Evolutionary conservation across 2,113 vertebrate species (phyloP), one percentile per base, ranked within the genome.

Genomic region (Ailuropoda melanoleuca): DNA sequence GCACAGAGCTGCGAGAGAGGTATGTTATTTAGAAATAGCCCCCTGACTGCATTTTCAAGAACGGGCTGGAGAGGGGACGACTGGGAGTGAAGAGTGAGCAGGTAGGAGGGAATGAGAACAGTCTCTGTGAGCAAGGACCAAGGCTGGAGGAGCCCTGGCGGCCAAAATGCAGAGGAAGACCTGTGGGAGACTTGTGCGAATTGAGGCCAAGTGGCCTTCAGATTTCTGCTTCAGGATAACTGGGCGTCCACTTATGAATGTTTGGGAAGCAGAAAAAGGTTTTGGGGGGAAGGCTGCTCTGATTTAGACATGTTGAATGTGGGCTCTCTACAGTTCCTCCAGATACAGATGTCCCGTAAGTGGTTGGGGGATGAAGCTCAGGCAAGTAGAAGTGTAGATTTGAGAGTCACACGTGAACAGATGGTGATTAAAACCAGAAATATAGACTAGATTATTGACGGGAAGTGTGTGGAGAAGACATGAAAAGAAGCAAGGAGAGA

Each of bases 401-500:
- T 88, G 29, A 60, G 64, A 53, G 64, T 77, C 64, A 14, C 34
- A 62, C 43, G 8, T 43, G 23, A 90, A 2, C 85, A 77, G 82
- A 1, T 92, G 78, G 43, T 86, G 72, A 86, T 50, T 80, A 84
- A 74, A 72, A 39, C 43, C 24, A 66, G 26, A 5, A 78, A 29
- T 81, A 46, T 66, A 85, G 78, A 29, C 58, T 55, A 60, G 34
- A 75, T 81, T 92, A 56, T 93, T 81, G 62, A 92, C 50, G 18
- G 58, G 53, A 90, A 64, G 34, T 90, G 6, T 93, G 23, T 78
- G 24, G n/a, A 93, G 31, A 72, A 72, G 34, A 93, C 64, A 82
- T 58, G 53, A 88, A 58, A 93, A 91, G 68, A 91, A 86, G 4
- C 82, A 95, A 89, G 58, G 29, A 58, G 29, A 92, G 37, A 91